Conservation (phyloP, 2,113 vertebrate species). For the Daubentonia madagascariensis region DNA sequence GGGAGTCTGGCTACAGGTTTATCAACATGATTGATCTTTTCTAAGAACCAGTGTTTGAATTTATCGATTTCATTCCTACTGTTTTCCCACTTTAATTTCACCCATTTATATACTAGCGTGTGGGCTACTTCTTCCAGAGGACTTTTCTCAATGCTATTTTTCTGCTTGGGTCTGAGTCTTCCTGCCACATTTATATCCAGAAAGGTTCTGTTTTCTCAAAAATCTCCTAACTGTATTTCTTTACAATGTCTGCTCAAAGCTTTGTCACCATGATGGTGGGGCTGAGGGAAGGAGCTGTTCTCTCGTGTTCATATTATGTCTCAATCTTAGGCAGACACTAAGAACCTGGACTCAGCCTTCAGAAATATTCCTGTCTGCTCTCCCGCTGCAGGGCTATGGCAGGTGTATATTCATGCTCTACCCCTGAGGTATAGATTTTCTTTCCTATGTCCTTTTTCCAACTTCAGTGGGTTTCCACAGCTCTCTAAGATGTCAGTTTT, state of each 20-base stretch:
- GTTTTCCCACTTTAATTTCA: not conserved
- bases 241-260: not conserved
- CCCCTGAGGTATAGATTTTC: too few relatives aligned
- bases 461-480: not conserved
- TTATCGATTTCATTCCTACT: not conserved
- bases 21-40: not conserved
- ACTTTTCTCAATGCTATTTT: not conserved
- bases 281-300: not conserved
- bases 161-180: not conserved
- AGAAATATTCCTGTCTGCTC: not conserved
- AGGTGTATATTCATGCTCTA: too few relatives aligned
- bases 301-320: not conserved
- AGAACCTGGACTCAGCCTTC: not conserved
- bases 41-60: not conserved
- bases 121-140: not conserved
- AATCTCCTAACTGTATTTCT: not conserved
- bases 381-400: not conserved
- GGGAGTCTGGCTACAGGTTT: not conserved
- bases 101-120: not conserved
- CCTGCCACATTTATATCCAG: not conserved
- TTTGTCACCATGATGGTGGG: not conserved
- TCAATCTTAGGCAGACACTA: not conserved
- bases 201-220: not conserved
- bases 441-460: not conserved
- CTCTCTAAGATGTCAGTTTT: not conserved